Conservation (phyloP, 2,888 invertebrate genomes). For the Cerastis leucographa region DNA sequence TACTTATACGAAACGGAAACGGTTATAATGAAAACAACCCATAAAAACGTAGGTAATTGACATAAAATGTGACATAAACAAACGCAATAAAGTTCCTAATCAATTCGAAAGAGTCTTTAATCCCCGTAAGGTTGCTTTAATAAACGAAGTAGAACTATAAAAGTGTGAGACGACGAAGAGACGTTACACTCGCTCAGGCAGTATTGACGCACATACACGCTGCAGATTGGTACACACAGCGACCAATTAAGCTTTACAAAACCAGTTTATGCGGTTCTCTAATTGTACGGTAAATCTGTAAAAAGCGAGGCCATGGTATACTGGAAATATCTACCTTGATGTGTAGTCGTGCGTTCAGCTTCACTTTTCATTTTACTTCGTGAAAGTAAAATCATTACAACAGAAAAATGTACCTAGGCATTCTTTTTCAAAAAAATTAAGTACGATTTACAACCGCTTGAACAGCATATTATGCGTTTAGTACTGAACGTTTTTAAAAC, state of each 20-base stretch:
- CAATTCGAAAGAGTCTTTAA: conserved; percentile 48
- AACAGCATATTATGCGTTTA: background rate
- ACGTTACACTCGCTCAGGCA: conserved; percentile 10
- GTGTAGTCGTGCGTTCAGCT: background rate
- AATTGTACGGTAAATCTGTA: too few species aligned
- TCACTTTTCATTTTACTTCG: background rate
- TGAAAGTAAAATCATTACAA: background rate
- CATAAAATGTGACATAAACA: conserved; percentile 35
- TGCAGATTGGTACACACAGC: background rate
- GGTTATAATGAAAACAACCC: conserved; percentile 15
- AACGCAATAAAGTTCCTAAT: conserved; percentile 50
- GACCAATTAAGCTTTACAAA: too few species aligned
- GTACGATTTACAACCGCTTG: background rate
- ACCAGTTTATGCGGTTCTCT: too few species aligned
- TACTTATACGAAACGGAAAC: background rate
- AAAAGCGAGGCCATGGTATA: too few species aligned
- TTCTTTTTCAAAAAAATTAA: background rate
- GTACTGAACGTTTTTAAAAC: background rate
- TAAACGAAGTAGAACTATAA: conserved; percentile 34
- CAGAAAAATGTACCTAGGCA: background rate
- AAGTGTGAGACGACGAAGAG: conserved; percentile 14
- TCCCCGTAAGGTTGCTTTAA: conserved; percentile 23
- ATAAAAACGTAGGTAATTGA: conserved; percentile 4
- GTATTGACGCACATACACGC: conserved; percentile 11
- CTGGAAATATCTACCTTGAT: too few species aligned